Evolutionary conservation across 2,113 vertebrate genomes (phyloP).

Genomic region (Todiramphus saurophagus): DNA sequence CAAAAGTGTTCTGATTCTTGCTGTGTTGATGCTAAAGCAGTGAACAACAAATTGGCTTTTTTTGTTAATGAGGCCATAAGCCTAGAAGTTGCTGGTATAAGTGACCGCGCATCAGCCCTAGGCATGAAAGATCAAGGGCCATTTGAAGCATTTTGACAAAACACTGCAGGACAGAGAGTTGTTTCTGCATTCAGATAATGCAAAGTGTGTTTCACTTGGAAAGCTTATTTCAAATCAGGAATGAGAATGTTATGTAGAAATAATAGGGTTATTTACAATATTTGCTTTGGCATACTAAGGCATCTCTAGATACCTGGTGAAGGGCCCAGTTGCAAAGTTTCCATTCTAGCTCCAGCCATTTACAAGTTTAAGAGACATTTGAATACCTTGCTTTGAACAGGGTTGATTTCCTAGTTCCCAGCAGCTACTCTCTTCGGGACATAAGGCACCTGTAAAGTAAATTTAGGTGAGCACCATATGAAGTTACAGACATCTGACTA

Average conservation of each 20-base stretch:
- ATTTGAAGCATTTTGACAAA: background rate
- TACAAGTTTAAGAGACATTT: background rate
- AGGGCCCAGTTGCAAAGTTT: background rate
- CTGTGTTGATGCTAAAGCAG: background rate
- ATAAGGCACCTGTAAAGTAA: background rate
- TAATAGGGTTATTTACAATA: background rate
- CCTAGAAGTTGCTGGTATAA: background rate
- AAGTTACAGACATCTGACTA: background rate
- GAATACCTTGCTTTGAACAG: background rate
- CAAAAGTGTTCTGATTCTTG: background rate
- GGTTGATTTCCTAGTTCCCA: background rate
- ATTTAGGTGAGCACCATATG: background rate
- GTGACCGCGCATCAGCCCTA: rapidly evolving
- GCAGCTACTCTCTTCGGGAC: background rate
- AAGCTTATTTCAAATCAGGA: background rate
- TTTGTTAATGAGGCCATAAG: background rate
- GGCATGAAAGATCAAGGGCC: background rate
- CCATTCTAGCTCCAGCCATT: background rate
- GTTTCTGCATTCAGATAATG: background rate
- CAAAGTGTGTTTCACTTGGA: background rate
- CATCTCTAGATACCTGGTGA: background rate
- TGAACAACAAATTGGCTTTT: background rate
- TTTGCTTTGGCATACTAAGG: background rate
- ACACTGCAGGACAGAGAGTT: background rate
- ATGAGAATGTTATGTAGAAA: background rate